phyloP scores from a whole-genome alignment of 2,888 invertebrate genomes.

The Stomorhina lunata region DNA sequence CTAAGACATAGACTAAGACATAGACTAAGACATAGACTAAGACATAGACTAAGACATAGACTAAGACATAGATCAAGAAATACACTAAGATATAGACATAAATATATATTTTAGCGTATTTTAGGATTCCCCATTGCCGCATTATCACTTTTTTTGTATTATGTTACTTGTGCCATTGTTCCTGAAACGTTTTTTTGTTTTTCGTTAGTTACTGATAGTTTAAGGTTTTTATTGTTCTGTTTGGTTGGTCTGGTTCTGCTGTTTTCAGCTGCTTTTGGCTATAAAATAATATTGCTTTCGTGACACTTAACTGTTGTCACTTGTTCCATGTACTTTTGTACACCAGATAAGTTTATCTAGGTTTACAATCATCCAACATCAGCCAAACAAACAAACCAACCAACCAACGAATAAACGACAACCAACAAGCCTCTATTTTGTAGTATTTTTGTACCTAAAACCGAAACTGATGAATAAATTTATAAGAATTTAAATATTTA shows the following conservation, averaged over 20 bases:
- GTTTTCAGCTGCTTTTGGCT: conserved; percentile 29
- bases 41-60: too few relatives aligned
- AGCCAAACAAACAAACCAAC: conserved; percentile 14
- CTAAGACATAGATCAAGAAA: too few relatives aligned
- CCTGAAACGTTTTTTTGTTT: too few relatives aligned
- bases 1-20: too few relatives aligned
- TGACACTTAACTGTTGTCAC: conserved; percentile 65
- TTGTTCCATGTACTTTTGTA: conserved; percentile 60
- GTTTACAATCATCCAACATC: conserved; percentile 54
- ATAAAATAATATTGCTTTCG: conserved; percentile 64
- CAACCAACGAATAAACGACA: neutral
- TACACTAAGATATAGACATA: too few relatives aligned
- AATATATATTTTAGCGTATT: too few relatives aligned
- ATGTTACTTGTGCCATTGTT: neutral
- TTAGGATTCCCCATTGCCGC: too few relatives aligned
- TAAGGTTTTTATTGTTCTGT: conserved; percentile 1
- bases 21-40: too few relatives aligned
- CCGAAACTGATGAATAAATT: conserved; percentile 11
- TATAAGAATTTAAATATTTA: conserved; percentile 24
- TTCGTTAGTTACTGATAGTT: conserved; percentile 9
- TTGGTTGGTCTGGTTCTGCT: neutral
- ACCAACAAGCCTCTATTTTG: too few relatives aligned
- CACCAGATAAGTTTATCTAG: conserved; percentile 62
- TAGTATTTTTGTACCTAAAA: too few relatives aligned
- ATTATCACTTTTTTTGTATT: neutral